Base-by-base conservation (phyloP, 2,888 invertebrate genomes). In the Drosophila niveifrons region DNA sequence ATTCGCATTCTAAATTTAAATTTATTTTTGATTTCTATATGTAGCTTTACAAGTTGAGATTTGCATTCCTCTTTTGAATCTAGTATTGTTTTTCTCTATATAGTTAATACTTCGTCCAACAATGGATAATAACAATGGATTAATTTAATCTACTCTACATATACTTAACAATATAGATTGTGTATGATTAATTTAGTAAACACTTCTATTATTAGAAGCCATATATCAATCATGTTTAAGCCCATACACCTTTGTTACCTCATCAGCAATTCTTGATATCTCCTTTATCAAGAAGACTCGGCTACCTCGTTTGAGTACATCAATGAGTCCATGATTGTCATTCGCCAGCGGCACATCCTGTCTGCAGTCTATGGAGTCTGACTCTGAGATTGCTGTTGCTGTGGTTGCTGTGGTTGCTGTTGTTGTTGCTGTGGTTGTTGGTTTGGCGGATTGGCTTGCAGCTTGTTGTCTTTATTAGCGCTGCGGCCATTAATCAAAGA, bases 401-500 rank as follows among this genome's bases (percentile, higher is more conserved):
- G 53, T 23, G 29, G 53, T 10, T 55, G 53, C 23, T 47, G 51
- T 10, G 10, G 53, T 23, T 43, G 53, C 8, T 55, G 53, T 50
- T 47, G 61, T 10, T 63, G 48, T 13, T 39, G 2, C 1, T 41
- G 36, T n/a, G 11, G 43, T 18, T 43, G 39, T 56, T 29, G 59
- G 10, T 34, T 34, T 36, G 39, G 39, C 41, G 59, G 48, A 61
- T 68, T 75, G 81, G 88, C 82, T 67, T 81, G 88, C 82, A 78
- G 88, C 79, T 86, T 88, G 83, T 86, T 85, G 85, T 85, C 85
- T 85, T 85, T 85, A 85, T 85, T 85, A 85, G 88, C 64, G 69
- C 66, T 66, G 75, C 57, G 75, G 69, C 50, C 78, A 85, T 85
- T 88, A 85, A 85, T 85, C 85, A 85, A 87, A 86, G 83, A 78